A percentile compares a stretch with the other conserved stretches of the same genome.
These are phyloP conservation scores for Nudaria mundana DNA, from an alignment of 2,888 invertebrate genomes.

Conservation along the genomic window DNA sequence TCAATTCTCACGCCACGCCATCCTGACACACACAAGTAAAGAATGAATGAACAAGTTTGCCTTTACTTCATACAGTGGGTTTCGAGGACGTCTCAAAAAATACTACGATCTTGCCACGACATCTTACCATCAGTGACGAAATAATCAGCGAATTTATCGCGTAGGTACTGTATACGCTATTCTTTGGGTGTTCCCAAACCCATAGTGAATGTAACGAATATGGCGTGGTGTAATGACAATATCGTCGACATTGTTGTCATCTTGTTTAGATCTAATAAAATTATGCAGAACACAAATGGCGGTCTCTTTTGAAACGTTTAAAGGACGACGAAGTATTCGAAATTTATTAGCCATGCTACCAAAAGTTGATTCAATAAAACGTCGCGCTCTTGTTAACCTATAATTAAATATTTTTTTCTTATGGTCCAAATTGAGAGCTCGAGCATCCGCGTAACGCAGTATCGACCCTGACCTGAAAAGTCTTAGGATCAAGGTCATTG, in stretches of 20 bases:
- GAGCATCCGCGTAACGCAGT: no score
- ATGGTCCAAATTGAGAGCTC: slow-evolving; percentile 19
- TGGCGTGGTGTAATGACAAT: slow-evolving; percentile 18
- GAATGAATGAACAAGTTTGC: no score
- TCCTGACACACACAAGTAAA: no score
- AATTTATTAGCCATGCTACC: slow-evolving; percentile 18
- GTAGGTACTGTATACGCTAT: slow-evolving; percentile 10
- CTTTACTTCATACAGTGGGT: no score
- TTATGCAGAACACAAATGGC: slow-evolving; percentile 14
- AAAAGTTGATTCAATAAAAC: slow-evolving; percentile 18
- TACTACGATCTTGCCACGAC: no score
- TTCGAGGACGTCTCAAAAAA: no score
- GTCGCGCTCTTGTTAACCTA: slow-evolving; percentile 5
- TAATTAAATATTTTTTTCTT: no score
- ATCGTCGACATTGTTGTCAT: slow-evolving; percentile 11
- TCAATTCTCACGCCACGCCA: no score
- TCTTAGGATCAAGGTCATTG: no score
- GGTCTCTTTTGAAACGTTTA: slow-evolving; percentile 15
- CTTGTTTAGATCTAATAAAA: slow-evolving; percentile 11
- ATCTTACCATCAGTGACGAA: slow-evolving; percentile 20
- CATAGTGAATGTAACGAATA: slow-evolving; percentile 16
- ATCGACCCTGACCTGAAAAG: no score
- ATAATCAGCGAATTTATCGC: slow-evolving; percentile 25
- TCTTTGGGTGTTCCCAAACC: slow-evolving; percentile 14
- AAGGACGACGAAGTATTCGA: slow-evolving; percentile 22